These are phyloP conservation scores for Paraplagusia blochii DNA, from an alignment of 2,113 vertebrate species.

Conservation along the genomic window DNA sequence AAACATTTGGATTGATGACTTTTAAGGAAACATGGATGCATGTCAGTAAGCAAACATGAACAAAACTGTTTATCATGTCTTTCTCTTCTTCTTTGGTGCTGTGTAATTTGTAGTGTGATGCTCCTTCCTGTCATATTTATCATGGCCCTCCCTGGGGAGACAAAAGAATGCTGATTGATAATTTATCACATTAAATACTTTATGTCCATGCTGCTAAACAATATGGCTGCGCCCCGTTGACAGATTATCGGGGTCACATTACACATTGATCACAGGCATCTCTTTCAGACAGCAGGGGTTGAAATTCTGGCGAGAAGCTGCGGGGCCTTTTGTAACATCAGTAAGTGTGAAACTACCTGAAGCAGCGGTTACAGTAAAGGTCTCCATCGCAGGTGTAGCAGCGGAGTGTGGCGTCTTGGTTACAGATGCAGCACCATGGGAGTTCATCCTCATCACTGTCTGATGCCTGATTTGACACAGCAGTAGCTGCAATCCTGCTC, in stretches of 20 bases:
- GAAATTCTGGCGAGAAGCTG: conserved; percentile 18
- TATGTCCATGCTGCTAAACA: conserved; percentile 61
- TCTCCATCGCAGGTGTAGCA: conserved; percentile 89
- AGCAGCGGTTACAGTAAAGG: conserved; percentile 91
- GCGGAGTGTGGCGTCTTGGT: conserved; percentile 84
- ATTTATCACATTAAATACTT: conserved; percentile 71
- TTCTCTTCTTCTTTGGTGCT: conserved; percentile 71
- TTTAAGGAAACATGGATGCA: background rate
- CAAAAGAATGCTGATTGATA: conserved; percentile 56
- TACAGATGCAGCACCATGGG: conserved; percentile 98
- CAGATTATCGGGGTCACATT: conserved; percentile 59
- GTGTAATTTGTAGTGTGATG: conserved; percentile 82
- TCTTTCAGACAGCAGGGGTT: conserved; percentile 16
- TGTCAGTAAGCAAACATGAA: conserved; percentile 9
- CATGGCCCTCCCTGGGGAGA: conserved; percentile 87
- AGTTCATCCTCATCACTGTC: conserved; percentile 86
- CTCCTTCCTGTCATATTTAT: conserved; percentile 88
- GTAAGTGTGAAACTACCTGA: conserved; percentile 74
- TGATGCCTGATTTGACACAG: conserved; percentile 42
- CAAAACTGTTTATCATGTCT: conserved; percentile 53
- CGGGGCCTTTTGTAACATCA: background rate
- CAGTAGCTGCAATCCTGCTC: conserved; percentile 38
- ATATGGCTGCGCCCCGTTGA: conserved; percentile 48
- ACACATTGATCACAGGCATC: conserved; percentile 41
- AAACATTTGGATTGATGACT: conserved; percentile 7